These are phyloP conservation scores for Hirtodrosophila histrioides DNA, from an alignment of 2,888 invertebrate species.

Conservation along the genomic window DNA sequence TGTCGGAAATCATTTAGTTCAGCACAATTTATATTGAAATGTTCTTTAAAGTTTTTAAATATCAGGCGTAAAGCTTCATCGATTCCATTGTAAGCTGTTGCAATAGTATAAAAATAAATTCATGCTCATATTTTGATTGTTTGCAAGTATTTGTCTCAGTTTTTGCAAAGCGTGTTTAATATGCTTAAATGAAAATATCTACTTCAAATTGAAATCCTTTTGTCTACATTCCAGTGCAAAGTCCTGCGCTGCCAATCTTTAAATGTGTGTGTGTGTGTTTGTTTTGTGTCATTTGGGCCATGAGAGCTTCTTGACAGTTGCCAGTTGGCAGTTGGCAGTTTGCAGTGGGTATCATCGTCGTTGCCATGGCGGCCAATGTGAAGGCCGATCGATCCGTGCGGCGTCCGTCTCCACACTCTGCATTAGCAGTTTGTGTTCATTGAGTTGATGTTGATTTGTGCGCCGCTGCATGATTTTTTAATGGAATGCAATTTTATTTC, in stretches of 20 bases:
- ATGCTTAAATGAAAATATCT: too few relatives aligned
- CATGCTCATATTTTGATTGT: too few relatives aligned
- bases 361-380: conserved; percentile 69
- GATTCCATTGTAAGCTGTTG: too few relatives aligned
- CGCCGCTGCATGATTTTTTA: conserved; percentile 71
- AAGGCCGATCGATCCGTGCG: conserved; percentile 70
- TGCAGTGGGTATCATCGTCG: conserved; percentile 25
- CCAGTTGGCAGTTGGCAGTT: neutral
- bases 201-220: conserved; percentile 11
- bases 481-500: conserved; percentile 70
- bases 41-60: too few relatives aligned
- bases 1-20: too few relatives aligned
- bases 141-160: too few relatives aligned
- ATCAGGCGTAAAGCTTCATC: too few relatives aligned
- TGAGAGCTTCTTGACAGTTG: conserved; percentile 38
- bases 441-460: conserved; percentile 76
- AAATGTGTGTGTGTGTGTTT: neutral
- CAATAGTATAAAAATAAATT: too few relatives aligned
- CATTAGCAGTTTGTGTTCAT: conserved; percentile 72
- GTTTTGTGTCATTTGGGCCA: conserved; percentile 50
- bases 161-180: too few relatives aligned
- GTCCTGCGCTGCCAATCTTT: conserved; percentile 27
- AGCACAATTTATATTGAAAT: too few relatives aligned
- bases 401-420: conserved; percentile 27
- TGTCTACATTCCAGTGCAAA: conserved; percentile 24